Evolutionary conservation across 2,888 invertebrate genomes (phyloP), one percentile per base, ranked within the genome.

Genomic region (Cyclophora punctaria): DNA sequence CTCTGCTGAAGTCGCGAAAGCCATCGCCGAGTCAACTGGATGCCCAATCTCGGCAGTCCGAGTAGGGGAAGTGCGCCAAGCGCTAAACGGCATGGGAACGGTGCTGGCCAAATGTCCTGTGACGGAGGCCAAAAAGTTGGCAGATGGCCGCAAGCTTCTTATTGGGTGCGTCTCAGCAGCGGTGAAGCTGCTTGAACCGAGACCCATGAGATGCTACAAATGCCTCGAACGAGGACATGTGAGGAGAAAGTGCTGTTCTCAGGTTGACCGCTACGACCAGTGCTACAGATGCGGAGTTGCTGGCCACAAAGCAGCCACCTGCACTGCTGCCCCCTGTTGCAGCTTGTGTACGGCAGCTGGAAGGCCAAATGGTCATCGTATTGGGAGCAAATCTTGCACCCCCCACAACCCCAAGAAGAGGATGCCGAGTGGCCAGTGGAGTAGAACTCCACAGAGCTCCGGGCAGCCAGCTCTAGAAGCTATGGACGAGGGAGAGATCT

Each of bases 111-210:
- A 42, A 3, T 35, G 5, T 4, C 34, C 40, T 3, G 6, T 41
- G 3, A 3, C 7, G 7, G 47, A 7, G 2, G 34, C 41, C 20
- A 41, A 41, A 2, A 35, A 34, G n/a, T 4, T 47, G 0, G 7
- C 34, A 1, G 43, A 41, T 1, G 7, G 7, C 1, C 6, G 45
- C 3, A 34, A 34, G 35, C 20, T 34, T 2, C 35, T 34, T 0
- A 35, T 45, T n/a, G 35, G 35, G 1, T 48, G 52, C 35, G 33
- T 46, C 3, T 34, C 47, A 20, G 7, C 37, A 35, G 3, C 7
- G 3, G 49, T 41, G 45, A 52, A 41, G 46, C 49, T 35, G 46
- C 50, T 5, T 5, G 42, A 5, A 51, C 49, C 35, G 2, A 35
- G 34, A 4, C 35, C 7, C 4, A 3, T 45, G 35, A 7, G 43